Evolutionary conservation across 2,797 vertebrate species (phyloP).

Genomic region (Poeciliopsis infans): DNA sequence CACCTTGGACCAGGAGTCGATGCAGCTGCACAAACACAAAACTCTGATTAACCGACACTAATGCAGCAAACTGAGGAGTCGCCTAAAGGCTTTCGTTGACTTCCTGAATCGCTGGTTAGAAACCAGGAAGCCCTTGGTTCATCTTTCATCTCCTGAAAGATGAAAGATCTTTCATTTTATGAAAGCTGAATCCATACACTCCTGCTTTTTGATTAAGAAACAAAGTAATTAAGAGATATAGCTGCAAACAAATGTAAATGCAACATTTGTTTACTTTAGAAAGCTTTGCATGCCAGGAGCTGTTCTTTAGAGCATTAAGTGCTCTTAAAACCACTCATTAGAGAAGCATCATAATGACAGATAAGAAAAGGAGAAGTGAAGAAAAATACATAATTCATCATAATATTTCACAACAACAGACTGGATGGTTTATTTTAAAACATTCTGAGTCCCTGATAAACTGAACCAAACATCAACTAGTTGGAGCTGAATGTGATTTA

Average conservation of each 20-base stretch:
- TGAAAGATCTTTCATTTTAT: background rate
- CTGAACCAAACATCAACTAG: background rate
- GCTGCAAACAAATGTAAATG: background rate
- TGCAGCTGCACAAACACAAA: conserved; percentile 71
- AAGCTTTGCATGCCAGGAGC: background rate
- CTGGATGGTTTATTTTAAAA: background rate
- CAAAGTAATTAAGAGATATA: background rate
- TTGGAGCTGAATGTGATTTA: background rate
- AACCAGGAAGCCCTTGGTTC: background rate
- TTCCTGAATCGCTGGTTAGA: background rate
- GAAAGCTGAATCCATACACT: background rate
- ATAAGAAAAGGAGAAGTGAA: background rate
- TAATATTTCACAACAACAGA: background rate
- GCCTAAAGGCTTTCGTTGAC: conserved; percentile 9
- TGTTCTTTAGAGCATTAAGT: background rate
- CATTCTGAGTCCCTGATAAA: background rate
- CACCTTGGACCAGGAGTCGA: conserved; percentile 85
- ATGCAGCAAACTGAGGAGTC: background rate
- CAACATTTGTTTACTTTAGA: background rate
- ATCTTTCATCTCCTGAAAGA: too few species aligned
- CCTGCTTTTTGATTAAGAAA: background rate
- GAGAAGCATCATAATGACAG: background rate
- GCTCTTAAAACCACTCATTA: background rate
- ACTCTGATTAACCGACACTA: conserved; percentile 2
- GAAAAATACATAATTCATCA: background rate